Evolutionary conservation across 2,797 vertebrate genomes (phyloP).

Genomic region (Malacoraja senta): DNA sequence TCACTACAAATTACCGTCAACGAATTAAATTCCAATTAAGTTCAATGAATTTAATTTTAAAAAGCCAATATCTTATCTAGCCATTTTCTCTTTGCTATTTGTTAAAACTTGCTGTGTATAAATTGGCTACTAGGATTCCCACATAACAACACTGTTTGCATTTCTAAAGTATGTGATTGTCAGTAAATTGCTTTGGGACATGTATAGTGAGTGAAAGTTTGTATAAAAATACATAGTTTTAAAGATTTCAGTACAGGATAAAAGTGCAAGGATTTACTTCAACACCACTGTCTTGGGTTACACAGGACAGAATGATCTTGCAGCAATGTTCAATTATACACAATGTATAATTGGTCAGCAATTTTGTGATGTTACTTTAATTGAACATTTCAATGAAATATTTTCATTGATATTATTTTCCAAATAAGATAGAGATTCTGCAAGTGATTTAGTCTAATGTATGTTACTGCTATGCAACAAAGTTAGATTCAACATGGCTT

Average conservation of each 20-base stretch:
- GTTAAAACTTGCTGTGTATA: too few species aligned
- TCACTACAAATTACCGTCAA: neutral
- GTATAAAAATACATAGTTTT: too few species aligned
- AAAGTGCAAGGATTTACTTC: neutral
- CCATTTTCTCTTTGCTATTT: too few species aligned
- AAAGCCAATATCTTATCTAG: too few species aligned
- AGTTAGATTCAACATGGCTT: neutral
- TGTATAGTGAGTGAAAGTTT: too few species aligned
- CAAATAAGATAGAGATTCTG: neutral
- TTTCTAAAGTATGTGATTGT: too few species aligned
- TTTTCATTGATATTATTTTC: slow-evolving; percentile 17
- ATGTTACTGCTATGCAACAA: neutral
- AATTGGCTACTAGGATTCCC: too few species aligned
- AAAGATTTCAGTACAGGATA: neutral
- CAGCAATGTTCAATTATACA: neutral
- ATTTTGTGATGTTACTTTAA: neutral
- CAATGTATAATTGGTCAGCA: neutral
- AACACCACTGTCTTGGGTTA: neutral
- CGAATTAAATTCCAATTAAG: neutral
- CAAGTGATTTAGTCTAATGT: neutral
- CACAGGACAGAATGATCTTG: neutral
- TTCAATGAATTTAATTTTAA: too few species aligned
- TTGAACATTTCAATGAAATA: neutral
- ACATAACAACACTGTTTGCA: too few species aligned
- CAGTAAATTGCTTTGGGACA: too few species aligned